phyloP scores from a whole-genome alignment of 2,888 invertebrate genomes.

The Thymelicus lineola region DNA sequence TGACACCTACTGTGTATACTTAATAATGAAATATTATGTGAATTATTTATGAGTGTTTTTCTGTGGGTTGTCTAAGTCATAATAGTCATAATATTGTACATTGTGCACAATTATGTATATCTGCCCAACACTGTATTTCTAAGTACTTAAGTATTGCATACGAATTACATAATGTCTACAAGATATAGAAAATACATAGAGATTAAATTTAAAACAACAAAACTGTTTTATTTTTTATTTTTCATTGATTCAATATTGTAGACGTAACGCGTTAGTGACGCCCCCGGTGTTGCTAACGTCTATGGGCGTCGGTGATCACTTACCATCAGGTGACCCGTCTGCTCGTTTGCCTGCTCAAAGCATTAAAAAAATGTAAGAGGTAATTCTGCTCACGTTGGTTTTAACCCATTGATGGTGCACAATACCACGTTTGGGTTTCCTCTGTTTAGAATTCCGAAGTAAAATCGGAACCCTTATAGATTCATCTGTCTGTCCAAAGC shows the following conservation, averaged over 20 bases:
- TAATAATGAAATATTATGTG: conserved; percentile 6
- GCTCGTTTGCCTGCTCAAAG: no score
- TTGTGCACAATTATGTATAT: conserved; percentile 22
- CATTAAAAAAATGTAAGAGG: no score
- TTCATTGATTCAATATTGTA: not conserved
- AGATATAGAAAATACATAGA: conserved; percentile 14
- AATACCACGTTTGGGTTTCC: no score
- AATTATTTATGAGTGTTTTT: conserved; percentile 20
- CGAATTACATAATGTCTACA: conserved; percentile 10
- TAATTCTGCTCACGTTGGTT: no score
- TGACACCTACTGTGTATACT: not conserved
- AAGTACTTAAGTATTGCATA: conserved; percentile 2
- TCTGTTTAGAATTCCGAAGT: no score
- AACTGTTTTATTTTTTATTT: conserved; percentile 1
- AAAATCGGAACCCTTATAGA: no score
- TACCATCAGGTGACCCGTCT: no score
- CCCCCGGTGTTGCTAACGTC: no score
- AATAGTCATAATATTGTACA: conserved; percentile 25
- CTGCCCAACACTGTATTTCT: conserved; percentile 10
- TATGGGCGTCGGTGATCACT: no score
- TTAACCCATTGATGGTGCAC: no score
- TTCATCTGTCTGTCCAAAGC: no score
- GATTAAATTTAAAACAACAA: not conserved
- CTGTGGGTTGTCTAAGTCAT: conserved; percentile 39
- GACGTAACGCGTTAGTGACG: no score